Base-by-base conservation (phyloP, 2,797 vertebrate species). In the Malurus splendens region DNA sequence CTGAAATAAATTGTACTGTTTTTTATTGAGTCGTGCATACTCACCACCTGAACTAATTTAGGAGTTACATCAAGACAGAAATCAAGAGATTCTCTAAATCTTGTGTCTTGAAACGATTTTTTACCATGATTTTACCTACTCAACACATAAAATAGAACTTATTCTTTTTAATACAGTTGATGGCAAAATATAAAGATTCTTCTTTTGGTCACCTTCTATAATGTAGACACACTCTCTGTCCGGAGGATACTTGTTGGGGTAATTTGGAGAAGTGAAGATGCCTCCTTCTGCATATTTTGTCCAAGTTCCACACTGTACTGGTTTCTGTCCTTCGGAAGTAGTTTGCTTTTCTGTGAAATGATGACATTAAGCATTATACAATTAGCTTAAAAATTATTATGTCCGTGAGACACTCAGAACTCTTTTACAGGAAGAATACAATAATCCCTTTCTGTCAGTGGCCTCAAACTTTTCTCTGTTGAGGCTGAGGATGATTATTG, bases 221-320 rank as follows among this genome's bases (percentile, higher is more conserved):
- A 99, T 99, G 97, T 99, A 99, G 97, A 99, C 97, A 78, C 99
- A 99, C 96, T 99, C 99, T 95, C 98, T 98, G 97, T 99, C 98
- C 84, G 99, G 99, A 94, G 99, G 98, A 94, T 99, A 99, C 97
- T 99, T 99, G 98, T 98, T 98, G 90, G 99, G 99, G 89, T 99
- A 99, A 96, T 99, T 99, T 96, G 99, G 99, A 96, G 99, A 99
- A 59, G 99, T 99, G 94, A 99, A 99, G 94, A 98, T 95, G 54
- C 99, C 99, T 97, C 99, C 99, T 92, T 99, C 98, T 92, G 98
- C 91, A 97, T 99, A 98, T 94, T 99, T 99, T 94, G 99, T 98
- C 99, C 99, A 99, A 68, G 98, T 98, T 96, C 99, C 99, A 96
- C 99, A 99, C 96, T 99, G 98, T 92, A 98, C 98, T 88, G 98